Evolutionary conservation across 1,140 invertebrate species (phyloP).

Genomic region (Papilio dardanus): DNA sequence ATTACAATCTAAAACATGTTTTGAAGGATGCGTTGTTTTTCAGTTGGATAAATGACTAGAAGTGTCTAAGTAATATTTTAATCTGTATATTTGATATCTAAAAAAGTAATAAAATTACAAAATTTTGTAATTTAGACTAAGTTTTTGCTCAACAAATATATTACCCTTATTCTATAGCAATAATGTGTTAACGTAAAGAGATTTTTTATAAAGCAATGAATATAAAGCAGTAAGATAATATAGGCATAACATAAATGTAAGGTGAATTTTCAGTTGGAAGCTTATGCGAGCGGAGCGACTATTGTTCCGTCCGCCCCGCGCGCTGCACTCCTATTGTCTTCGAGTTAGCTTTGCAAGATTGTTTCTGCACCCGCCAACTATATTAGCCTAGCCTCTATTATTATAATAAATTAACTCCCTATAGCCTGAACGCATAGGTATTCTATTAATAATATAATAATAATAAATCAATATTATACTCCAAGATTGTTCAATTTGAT

Average conservation of each 20-base stretch:
- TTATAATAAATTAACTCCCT: slow-evolving; percentile 42
- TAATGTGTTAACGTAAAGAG: not conserved
- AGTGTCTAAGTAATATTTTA: no score
- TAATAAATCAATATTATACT: no score
- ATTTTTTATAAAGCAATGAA: not conserved
- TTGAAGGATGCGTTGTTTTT: no score
- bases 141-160: not conserved
- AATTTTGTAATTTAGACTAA: not conserved
- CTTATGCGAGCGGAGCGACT: slow-evolving; percentile 26
- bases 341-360: slow-evolving; percentile 48
- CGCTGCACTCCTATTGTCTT: slow-evolving; percentile 44
- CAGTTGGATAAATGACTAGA: no score
- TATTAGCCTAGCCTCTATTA: slow-evolving; percentile 43
- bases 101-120: no score
- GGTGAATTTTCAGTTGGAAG: slow-evolving; percentile 7
- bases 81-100: no score
- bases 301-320: slow-evolving; percentile 42
- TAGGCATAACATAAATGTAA: not conserved
- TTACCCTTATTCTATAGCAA: not conserved
- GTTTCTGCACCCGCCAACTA: slow-evolving; percentile 43
- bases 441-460: no score
- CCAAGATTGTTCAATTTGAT: not conserved
- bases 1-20: no score
- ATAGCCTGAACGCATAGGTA: slow-evolving; percentile 18
- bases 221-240: not conserved